A percentile compares a stretch with the other conserved stretches of the same genome.
These are phyloP conservation scores for Bombus pyrosoma DNA, from an alignment of 1,140 invertebrate species.

Conservation along the genomic window DNA sequence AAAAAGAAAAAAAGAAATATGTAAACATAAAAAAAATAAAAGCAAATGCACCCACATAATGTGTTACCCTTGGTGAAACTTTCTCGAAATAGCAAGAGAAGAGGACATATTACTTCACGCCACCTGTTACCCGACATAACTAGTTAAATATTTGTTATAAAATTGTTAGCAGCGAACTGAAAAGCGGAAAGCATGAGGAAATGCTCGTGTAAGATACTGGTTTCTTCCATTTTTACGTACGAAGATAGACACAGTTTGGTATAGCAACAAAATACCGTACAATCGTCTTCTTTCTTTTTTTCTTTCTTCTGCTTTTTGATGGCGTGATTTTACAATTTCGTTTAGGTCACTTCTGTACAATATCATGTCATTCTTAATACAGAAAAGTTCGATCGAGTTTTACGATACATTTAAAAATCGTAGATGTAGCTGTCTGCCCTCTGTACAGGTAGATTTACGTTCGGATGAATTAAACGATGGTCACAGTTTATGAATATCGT, in stretches of 20 bases:
- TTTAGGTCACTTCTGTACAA: slow-evolving; percentile 10
- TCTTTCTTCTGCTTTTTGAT: no score
- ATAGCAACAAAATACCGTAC: slow-evolving; percentile 47
- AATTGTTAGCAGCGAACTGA: slow-evolving; percentile 48
- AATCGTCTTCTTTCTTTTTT: background rate
- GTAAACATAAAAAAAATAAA: background rate
- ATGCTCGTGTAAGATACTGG: slow-evolving; percentile 37
- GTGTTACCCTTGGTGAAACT: background rate
- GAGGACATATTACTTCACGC: slow-evolving; percentile 13
- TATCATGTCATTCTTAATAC: background rate
- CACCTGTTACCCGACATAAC: slow-evolving; percentile 13
- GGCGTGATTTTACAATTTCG: background rate
- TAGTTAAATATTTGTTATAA: slow-evolving; percentile 30
- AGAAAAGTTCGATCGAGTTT: background rate
- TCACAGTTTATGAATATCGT: background rate
- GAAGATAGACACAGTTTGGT: slow-evolving; percentile 60
- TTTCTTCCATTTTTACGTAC: slow-evolving; percentile 16
- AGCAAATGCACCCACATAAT: background rate
- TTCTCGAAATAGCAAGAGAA: slow-evolving; percentile 18
- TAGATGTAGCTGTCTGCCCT: background rate
- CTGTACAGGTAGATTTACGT: slow-evolving; percentile 31
- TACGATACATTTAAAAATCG: slow-evolving; percentile 23
- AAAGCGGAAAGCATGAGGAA: slow-evolving; percentile 45
- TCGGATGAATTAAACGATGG: slow-evolving; percentile 25
- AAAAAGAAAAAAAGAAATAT: background rate